Conservation (phyloP, 2,113 vertebrate genomes). For the Vombatus ursinus region DNA sequence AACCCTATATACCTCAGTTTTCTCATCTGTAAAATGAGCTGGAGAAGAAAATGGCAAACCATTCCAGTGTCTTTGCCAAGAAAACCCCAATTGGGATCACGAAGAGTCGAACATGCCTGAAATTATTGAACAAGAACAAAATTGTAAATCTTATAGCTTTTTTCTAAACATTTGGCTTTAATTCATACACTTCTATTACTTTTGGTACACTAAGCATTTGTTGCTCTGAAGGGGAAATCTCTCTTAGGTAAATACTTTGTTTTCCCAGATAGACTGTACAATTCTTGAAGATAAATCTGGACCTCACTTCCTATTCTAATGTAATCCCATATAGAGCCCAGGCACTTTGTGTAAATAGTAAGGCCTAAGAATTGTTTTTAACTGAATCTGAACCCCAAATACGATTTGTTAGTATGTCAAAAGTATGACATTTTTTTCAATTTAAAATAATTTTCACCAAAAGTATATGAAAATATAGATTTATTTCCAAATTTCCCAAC, state of each 20-base stretch:
- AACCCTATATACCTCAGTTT: neutral
- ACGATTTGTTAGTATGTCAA: slow-evolving; percentile 17
- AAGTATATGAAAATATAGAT: slow-evolving; percentile 71
- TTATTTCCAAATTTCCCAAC: slow-evolving; percentile 70
- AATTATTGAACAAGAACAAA: neutral
- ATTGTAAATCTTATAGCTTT: too few species aligned
- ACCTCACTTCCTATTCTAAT: slow-evolving; percentile 38
- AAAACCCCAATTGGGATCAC: neutral
- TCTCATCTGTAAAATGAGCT: neutral
- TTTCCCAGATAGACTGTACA: slow-evolving; percentile 16
- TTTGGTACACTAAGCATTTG: too few species aligned
- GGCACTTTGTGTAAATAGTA: slow-evolving; percentile 19
- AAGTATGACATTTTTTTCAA: slow-evolving; percentile 31
- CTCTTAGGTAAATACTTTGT: neutral
- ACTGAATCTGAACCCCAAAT: slow-evolving; percentile 52
- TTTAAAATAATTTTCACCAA: slow-evolving; percentile 55
- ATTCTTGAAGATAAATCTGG: slow-evolving; percentile 17
- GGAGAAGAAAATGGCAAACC: neutral
- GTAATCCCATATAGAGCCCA: neutral
- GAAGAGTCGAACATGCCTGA: neutral
- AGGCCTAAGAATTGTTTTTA: slow-evolving; percentile 1
- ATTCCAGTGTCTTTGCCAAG: neutral
- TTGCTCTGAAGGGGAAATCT: neutral
- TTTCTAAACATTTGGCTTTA: neutral
- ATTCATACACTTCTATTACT: neutral